Conservation (phyloP, 35 echinoderm and acorn worm genomes). For the Ptychodera flava region DNA sequence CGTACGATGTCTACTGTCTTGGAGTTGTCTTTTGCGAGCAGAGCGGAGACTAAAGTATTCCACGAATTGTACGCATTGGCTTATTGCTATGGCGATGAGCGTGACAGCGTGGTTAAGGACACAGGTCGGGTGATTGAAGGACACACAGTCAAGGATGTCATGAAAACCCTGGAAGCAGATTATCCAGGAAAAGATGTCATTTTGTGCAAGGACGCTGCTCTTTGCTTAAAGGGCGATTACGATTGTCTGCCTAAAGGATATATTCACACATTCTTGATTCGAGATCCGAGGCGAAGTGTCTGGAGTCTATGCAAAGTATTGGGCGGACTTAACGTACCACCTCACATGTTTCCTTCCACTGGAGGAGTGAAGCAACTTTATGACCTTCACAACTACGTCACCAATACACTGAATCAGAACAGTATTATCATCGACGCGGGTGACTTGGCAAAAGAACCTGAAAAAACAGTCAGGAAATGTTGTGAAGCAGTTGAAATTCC, state of each 20-base stretch:
- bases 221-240: background rate
- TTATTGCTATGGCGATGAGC: background rate
- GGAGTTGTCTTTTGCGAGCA: background rate
- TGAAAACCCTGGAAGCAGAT: constrained; percentile 36
- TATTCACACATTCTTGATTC: constrained; percentile 23
- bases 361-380: constrained; percentile 44
- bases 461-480: constrained; percentile 52
- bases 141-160: constrained; percentile 37
- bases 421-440: constrained; percentile 72
- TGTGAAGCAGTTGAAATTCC: constrained; percentile 55
- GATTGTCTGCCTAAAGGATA: constrained; percentile 13
- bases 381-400: constrained; percentile 48
- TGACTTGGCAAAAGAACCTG: constrained; percentile 57
- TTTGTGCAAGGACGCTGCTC: constrained; percentile 21
- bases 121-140: background rate
- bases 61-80: background rate
- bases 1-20: constrained; percentile 10
- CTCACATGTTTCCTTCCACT: background rate
- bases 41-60: background rate
- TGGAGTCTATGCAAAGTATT: constrained; percentile 3
- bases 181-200: constrained; percentile 28
- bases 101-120: constrained; percentile 6
- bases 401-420: constrained; percentile 30
- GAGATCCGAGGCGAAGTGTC: constrained; percentile 32
- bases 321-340: background rate